phyloP scores from a whole-genome alignment of 2,888 invertebrate genomes.

The Harmothoe impar region DNA sequence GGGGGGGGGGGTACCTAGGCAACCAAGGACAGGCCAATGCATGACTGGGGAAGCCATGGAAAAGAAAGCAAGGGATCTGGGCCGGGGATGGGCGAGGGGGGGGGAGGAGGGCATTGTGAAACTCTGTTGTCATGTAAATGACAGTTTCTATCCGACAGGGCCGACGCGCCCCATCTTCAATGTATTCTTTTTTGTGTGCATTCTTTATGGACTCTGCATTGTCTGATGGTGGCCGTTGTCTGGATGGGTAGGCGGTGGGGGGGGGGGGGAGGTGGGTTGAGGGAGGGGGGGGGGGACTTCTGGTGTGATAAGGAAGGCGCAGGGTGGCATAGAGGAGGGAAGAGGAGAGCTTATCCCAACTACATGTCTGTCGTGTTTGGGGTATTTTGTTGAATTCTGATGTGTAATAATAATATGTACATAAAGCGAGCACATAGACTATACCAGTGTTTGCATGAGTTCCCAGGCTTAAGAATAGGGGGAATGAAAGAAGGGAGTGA shows the following conservation, averaged over 20 bases:
- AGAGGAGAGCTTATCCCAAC: too few relatives aligned
- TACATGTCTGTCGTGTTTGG: too few relatives aligned
- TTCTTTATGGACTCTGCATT: conserved; percentile 22
- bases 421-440: too few relatives aligned
- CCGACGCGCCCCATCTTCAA: not conserved
- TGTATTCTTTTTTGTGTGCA: not conserved
- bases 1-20: not conserved
- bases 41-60: not conserved
- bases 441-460: too few relatives aligned
- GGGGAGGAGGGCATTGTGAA: not conserved
- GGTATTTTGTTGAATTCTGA: too few relatives aligned
- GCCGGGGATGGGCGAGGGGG: not conserved
- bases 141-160: not conserved
- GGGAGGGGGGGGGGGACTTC: not conserved
- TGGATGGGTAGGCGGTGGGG: not conserved
- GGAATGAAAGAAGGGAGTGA: too few relatives aligned
- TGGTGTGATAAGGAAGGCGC: not conserved
- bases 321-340: not conserved
- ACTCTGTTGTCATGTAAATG: conserved; percentile 47
- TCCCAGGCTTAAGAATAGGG: too few relatives aligned
- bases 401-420: too few relatives aligned
- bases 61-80: conserved; percentile 1
- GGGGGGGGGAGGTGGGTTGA: not conserved
- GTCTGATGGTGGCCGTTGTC: not conserved
- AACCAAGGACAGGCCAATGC: not conserved